Evolutionary conservation across 1,140 invertebrate species (phyloP).

Genomic region (Vanessa tameamea): DNA sequence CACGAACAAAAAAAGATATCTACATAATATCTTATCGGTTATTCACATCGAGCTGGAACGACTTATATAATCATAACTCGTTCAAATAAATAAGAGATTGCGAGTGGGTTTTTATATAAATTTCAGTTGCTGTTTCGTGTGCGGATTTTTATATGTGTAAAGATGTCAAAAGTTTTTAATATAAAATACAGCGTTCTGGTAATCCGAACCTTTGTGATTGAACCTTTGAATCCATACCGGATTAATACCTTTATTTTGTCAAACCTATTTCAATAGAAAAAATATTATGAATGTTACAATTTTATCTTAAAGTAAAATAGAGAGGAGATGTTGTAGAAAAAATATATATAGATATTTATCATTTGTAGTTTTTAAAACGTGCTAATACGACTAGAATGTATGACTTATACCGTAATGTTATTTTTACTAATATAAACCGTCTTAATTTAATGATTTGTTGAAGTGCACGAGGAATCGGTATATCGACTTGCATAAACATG

Average conservation of each 20-base stretch:
- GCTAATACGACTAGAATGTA: too few species aligned
- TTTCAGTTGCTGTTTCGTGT: neutral
- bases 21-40: conserved; percentile 17
- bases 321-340: too few species aligned
- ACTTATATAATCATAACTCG: neutral
- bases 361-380: too few species aligned
- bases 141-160: neutral
- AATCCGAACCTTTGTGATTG: too few species aligned
- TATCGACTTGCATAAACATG: conserved; percentile 36
- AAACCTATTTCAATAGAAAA: too few species aligned
- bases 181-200: too few species aligned
- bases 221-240: too few species aligned
- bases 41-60: neutral
- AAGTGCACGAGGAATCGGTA: conserved; percentile 4
- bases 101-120: neutral
- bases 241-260: too few species aligned
- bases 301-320: too few species aligned
- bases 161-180: too few species aligned
- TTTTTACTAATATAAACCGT: neutral
- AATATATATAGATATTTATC: too few species aligned
- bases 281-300: too few species aligned
- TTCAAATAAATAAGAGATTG: neutral
- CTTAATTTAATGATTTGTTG: conserved; percentile 6
- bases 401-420: neutral
- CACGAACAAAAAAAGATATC: conserved; percentile 7